phyloP scores from a whole-genome alignment of 2,888 invertebrate species.

The Suillia variegata region DNA sequence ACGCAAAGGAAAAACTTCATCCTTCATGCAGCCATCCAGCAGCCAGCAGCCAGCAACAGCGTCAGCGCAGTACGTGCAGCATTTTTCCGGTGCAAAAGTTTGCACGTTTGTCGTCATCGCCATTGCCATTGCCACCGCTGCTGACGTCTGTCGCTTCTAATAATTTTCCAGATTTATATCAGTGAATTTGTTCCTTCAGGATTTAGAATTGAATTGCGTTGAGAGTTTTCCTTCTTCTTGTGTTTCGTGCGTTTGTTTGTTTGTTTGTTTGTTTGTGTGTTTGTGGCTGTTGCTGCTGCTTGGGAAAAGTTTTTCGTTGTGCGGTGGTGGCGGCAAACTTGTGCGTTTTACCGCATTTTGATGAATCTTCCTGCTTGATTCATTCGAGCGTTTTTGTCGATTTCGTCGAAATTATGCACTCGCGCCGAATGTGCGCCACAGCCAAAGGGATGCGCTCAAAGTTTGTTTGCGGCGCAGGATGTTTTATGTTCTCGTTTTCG shows the following conservation, averaged over 20 bases:
- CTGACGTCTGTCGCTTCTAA: conserved; percentile 33
- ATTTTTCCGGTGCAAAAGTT: conserved; percentile 29
- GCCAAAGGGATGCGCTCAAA: not conserved
- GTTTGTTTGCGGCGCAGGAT: conserved; percentile 11
- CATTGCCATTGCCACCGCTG: conserved; percentile 23
- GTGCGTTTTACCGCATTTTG: conserved; percentile 20
- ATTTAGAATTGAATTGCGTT: not conserved
- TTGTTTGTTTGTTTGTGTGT: no score
- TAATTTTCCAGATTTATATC: conserved; percentile 45
- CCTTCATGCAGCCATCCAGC: not conserved
- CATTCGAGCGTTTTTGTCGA: no score
- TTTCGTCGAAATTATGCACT: not conserved
- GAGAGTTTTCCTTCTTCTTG: conserved; percentile 16
- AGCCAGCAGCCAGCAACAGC: not conserved
- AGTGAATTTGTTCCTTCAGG: not conserved
- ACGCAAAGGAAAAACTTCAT: not conserved
- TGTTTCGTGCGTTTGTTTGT: conserved; percentile 19
- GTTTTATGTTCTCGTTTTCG: no score
- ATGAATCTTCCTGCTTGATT: no score
- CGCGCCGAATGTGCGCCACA: not conserved
- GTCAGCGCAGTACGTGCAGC: conserved; percentile 3
- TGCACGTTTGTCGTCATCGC: conserved; percentile 20
- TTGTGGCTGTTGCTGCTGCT: no score
- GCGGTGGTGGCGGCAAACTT: not conserved
- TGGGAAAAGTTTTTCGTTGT: conserved; percentile 23